phyloP scores from a whole-genome alignment of 2,888 invertebrate genomes.

The Sesamia inferens region DNA sequence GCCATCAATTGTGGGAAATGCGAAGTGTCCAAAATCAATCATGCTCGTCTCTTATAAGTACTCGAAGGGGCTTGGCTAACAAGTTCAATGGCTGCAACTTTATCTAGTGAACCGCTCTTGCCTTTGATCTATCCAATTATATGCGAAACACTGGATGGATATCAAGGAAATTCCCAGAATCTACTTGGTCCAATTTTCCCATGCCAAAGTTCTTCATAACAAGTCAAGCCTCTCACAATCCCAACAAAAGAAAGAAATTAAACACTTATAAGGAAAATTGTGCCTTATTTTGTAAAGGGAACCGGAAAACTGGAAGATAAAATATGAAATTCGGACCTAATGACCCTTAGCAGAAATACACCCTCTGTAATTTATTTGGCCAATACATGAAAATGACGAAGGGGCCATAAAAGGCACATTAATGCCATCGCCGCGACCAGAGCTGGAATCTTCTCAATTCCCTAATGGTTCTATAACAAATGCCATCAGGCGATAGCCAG shows the following conservation, averaged over 20 bases:
- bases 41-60: too few species aligned
- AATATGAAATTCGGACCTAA: conserved; percentile 52
- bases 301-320: conserved; percentile 38
- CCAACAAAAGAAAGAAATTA: conserved; percentile 45
- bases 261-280: conserved; percentile 50
- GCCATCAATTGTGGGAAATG: too few species aligned
- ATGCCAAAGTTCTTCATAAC: conserved; percentile 11
- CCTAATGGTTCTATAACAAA: conserved; percentile 76
- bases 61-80: too few species aligned
- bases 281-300: conserved; percentile 18
- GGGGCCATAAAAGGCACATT: conserved; percentile 76
- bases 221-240: conserved; percentile 5
- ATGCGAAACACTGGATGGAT: neutral
- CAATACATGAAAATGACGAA: conserved; percentile 74
- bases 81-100: too few species aligned
- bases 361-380: conserved; percentile 59
- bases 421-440: conserved; percentile 63
- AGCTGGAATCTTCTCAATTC: conserved; percentile 79
- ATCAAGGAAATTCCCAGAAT: conserved; percentile 14
- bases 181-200: conserved; percentile 15
- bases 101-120: too few species aligned
- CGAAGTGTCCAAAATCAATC: too few species aligned
- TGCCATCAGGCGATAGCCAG: conserved; percentile 65
- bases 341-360: conserved; percentile 46
- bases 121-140: too few species aligned